Conservation (phyloP, 2,888 invertebrate genomes). For the Netelia melanura region DNA sequence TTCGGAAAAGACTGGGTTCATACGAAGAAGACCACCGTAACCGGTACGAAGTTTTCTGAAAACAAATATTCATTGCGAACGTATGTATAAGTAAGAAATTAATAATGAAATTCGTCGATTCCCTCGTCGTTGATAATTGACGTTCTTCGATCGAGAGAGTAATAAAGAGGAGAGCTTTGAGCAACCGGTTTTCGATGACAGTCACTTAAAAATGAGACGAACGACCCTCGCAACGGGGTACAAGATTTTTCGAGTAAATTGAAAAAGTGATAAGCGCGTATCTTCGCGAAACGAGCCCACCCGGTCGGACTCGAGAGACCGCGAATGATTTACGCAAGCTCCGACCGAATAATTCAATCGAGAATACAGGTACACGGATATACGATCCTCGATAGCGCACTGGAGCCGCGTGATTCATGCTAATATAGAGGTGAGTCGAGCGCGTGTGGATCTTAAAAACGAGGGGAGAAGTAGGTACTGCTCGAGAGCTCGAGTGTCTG, state of each 20-base stretch:
- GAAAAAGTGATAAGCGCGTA: not conserved
- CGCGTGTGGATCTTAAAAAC: not conserved
- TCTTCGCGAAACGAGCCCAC: not conserved
- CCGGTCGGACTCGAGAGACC: not conserved
- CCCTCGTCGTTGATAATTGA: no score
- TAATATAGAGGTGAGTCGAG: not conserved
- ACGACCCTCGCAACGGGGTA: not conserved
- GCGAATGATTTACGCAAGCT: conserved; percentile 29
- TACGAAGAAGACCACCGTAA: conserved; percentile 92
- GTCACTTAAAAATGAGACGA: not conserved
- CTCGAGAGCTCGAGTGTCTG: conserved; percentile 6
- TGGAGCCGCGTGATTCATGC: not conserved
- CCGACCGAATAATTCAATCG: conserved; percentile 43
- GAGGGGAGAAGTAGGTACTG: conserved; percentile 1
- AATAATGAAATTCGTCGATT: no score
- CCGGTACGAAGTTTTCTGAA: conserved; percentile 92
- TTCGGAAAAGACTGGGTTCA: conserved; percentile 95
- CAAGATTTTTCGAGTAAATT: not conserved
- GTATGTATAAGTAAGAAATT: no score
- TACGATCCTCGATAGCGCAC: not conserved
- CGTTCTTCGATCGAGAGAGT: no score
- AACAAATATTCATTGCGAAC: conserved; percentile 52
- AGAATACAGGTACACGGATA: not conserved
- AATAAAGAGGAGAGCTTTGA: no score
- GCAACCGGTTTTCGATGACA: not conserved